Conservation (phyloP, 2,888 invertebrate species). For the Athalia circularis region DNA sequence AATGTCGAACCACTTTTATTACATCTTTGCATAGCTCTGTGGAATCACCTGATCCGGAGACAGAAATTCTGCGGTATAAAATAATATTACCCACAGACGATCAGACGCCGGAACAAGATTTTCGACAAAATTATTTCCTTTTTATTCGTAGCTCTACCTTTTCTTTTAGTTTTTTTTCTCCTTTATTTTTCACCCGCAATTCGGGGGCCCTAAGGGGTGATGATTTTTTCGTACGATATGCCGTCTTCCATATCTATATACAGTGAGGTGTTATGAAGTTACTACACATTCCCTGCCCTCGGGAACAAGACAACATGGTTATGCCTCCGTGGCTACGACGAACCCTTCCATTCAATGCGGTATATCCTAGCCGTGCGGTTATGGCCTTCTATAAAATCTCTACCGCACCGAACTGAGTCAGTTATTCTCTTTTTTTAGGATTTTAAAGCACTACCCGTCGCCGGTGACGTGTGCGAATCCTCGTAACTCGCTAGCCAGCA, state of each 20-base stretch:
- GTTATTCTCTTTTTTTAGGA: background rate
- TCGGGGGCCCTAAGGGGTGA: no score
- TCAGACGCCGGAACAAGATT: background rate
- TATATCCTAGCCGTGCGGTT: slow-evolving; percentile 8
- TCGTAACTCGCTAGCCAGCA: no score
- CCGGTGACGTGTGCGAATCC: no score
- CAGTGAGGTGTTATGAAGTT: background rate
- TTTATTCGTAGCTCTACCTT: background rate
- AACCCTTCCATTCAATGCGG: slow-evolving; percentile 18
- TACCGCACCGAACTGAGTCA: background rate
- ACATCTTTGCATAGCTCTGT: background rate
- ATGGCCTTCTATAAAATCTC: slow-evolving; percentile 33
- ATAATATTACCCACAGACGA: background rate
- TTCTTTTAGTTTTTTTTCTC: no score
- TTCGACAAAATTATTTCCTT: background rate
- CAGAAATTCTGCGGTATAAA: background rate
- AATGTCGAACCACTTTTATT: slow-evolving; percentile 3
- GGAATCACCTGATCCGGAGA: slow-evolving; percentile 13
- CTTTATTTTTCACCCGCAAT: no score
- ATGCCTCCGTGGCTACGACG: slow-evolving; percentile 23
- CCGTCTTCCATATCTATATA: no score
- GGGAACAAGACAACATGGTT: slow-evolving; percentile 31
- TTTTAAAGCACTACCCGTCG: slow-evolving; percentile 9
- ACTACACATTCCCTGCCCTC: background rate
- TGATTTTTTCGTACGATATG: no score